Evolutionary conservation across 1,140 invertebrate genomes (phyloP).

Genomic region (Calliphora vicina): DNA sequence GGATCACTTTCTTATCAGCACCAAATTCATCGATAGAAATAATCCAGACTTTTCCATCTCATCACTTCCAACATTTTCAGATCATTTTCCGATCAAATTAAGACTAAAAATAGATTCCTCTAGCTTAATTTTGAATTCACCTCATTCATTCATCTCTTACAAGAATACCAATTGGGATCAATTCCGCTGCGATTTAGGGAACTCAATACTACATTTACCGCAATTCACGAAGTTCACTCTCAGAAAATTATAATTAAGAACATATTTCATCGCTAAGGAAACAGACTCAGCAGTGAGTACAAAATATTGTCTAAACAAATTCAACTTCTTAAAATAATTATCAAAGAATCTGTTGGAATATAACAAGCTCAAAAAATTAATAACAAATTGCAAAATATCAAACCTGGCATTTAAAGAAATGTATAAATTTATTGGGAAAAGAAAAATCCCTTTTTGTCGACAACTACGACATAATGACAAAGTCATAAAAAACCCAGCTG

Average conservation of each 20-base stretch:
- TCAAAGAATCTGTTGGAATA: not conserved
- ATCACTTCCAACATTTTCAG: not conserved
- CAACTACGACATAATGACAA: not conserved
- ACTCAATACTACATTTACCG: not conserved
- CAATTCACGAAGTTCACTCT: not conserved
- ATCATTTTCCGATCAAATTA: slow-evolving; percentile 22
- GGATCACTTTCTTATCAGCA: slow-evolving; percentile 10
- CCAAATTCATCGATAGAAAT: not conserved
- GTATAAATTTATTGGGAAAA: not conserved
- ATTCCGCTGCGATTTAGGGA: not conserved
- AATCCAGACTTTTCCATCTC: not conserved
- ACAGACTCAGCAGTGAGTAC: not conserved
- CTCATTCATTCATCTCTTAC: not conserved
- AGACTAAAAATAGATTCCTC: not conserved
- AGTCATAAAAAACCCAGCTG: not conserved
- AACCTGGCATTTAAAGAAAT: not conserved
- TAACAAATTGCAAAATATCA: no score
- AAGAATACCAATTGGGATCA: slow-evolving; percentile 24
- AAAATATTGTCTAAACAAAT: not conserved
- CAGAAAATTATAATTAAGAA: not conserved
- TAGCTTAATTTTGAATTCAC: not conserved
- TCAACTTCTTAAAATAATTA: not conserved
- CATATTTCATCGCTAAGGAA: not conserved
- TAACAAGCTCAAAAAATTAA: no score
- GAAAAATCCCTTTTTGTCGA: not conserved